Evolutionary conservation across 2,888 invertebrate species (phyloP).

Genomic region (Pollenia griseotomentosa): DNA sequence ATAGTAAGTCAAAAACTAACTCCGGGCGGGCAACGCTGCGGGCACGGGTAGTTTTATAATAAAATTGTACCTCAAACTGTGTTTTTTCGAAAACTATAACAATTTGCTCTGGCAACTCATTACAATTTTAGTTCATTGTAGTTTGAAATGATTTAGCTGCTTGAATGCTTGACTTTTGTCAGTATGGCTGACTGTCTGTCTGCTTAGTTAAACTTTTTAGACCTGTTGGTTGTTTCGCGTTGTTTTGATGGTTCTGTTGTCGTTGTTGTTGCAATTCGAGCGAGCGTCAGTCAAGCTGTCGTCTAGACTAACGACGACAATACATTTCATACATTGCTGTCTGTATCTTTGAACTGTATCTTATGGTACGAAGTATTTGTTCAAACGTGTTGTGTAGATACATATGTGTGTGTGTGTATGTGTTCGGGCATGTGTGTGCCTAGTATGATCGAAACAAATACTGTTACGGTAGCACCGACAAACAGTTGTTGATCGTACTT

Average conservation of each 20-base stretch:
- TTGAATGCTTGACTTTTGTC: conserved; percentile 47
- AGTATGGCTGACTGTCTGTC: conserved; percentile 55
- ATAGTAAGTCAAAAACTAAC: too few relatives aligned
- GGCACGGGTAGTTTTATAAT: too few relatives aligned
- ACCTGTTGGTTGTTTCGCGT: conserved; percentile 54
- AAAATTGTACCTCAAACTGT: too few relatives aligned
- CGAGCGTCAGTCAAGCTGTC: conserved; percentile 58
- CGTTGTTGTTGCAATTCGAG: conserved; percentile 49
- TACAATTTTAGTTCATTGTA: background rate
- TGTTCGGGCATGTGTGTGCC: conserved; percentile 5
- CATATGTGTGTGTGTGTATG: conserved; percentile 9
- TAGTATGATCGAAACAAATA: conserved; percentile 61
- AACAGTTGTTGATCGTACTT: conserved; percentile 74
- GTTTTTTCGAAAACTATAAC: background rate
- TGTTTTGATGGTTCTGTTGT: background rate
- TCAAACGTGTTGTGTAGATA: background rate
- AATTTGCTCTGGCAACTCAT: conserved; percentile 4
- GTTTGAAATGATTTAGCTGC: conserved; percentile 39
- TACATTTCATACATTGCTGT: conserved; percentile 37
- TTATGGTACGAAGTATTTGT: background rate
- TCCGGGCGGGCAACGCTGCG: too few relatives aligned
- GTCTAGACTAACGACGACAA: conserved; percentile 38
- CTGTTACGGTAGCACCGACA: conserved; percentile 70
- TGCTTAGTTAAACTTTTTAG: conserved; percentile 54
- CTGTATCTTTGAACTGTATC: conserved; percentile 18